phyloP scores from a whole-genome alignment of 2,797 vertebrate species.

The Peromyscus melanophrys region DNA sequence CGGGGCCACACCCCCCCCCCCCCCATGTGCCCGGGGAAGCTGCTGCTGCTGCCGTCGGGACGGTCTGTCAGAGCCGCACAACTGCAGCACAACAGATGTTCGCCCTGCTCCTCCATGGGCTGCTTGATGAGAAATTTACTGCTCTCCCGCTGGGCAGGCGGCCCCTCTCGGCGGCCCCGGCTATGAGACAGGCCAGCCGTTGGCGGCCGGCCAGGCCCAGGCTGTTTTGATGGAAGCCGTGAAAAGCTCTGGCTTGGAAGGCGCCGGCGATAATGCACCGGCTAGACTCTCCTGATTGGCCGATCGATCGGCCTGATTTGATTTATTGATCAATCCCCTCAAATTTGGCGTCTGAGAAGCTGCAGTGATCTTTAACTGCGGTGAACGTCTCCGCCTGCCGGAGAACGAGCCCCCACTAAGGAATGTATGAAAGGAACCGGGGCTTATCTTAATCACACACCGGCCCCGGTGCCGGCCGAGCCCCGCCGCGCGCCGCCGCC shows the following conservation, averaged over 20 bases:
- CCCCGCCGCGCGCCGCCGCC: constrained; percentile 86
- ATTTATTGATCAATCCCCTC: constrained; percentile 99
- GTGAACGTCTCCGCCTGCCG: constrained; percentile 94
- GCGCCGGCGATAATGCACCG: constrained; percentile 97
- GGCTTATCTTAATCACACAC: constrained; percentile 97
- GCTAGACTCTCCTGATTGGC: constrained; percentile 97
- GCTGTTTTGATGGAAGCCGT: constrained; percentile 92
- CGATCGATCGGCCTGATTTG: constrained; percentile 99
- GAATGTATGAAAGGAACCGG: constrained; percentile 95
- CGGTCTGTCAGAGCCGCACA: constrained; percentile 92
- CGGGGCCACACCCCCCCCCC: constrained; percentile 42
- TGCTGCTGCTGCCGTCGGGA: constrained; percentile 89
- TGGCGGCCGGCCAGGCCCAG: constrained; percentile 91
- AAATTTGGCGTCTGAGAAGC: constrained; percentile 96
- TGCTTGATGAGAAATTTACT: constrained; percentile 94
- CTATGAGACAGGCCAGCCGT: constrained; percentile 92
- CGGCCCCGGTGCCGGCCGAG: constrained; percentile 88
- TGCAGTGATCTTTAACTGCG: constrained; percentile 97
- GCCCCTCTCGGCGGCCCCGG: constrained; percentile 91
- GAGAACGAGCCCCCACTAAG: constrained; percentile 95
- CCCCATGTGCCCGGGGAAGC: constrained; percentile 82
- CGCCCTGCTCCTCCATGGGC: constrained; percentile 92
- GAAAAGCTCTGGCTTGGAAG: constrained; percentile 89
- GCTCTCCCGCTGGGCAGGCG: constrained; percentile 92
- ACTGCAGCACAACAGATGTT: constrained; percentile 94